Conservation (phyloP, 1,140 invertebrate genomes). For the Drosophila mauritiana region DNA sequence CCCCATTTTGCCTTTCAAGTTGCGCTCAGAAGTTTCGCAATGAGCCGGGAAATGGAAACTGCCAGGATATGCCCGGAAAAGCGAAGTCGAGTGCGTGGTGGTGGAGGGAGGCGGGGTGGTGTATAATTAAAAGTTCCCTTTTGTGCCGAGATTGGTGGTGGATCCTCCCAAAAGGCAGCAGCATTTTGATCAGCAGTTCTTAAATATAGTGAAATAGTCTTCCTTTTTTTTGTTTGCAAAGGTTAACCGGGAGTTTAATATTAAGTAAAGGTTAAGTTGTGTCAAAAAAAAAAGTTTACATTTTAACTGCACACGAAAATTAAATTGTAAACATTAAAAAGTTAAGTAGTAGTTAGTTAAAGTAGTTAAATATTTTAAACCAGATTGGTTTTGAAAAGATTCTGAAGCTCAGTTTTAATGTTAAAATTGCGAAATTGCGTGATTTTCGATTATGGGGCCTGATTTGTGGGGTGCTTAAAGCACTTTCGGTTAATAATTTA, state of each 20-base stretch:
- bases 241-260: not conserved
- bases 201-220: not conserved
- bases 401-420: too few species aligned
- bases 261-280: not conserved
- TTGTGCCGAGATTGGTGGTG: slow-evolving; percentile 32
- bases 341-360: too few species aligned
- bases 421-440: not conserved
- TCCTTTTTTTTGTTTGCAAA: too few species aligned
- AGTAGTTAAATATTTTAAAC: too few species aligned
- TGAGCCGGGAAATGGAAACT: slow-evolving; percentile 53
- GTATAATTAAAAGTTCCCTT: slow-evolving; percentile 53
- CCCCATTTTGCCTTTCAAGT: slow-evolving; percentile 33
- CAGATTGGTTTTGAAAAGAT: not conserved
- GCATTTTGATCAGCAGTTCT: not conserved
- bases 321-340: too few species aligned
- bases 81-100: not conserved
- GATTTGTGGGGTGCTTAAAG: not conserved
- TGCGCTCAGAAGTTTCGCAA: slow-evolving; percentile 49
- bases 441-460: not conserved
- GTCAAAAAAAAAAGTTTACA: not conserved
- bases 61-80: slow-evolving; percentile 43
- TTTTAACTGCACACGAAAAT: too few species aligned
- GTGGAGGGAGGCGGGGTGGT: slow-evolving; percentile 12
- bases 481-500: slow-evolving; percentile 25
- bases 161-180: not conserved